Evolutionary conservation across 1,140 invertebrate species (phyloP).

Genomic region (Rhysida immarginata): DNA sequence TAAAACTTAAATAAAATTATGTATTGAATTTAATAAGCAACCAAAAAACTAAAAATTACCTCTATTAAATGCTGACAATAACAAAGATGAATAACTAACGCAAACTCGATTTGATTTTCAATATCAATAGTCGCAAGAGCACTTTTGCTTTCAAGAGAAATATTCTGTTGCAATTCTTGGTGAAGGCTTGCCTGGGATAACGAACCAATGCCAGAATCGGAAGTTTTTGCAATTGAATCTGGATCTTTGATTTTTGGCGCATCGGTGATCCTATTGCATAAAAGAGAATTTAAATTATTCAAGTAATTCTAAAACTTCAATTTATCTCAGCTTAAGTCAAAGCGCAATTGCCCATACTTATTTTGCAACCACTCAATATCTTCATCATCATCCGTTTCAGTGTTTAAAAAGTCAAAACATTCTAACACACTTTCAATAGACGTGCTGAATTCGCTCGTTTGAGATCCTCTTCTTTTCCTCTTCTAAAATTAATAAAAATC

Average conservation of each 20-base stretch:
- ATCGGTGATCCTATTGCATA: too few relatives aligned
- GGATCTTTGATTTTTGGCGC: too few relatives aligned
- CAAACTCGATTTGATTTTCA: conserved; percentile 31
- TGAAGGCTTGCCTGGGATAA: conserved; percentile 16
- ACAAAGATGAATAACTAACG: conserved; percentile 30
- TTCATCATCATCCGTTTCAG: conserved; percentile 29
- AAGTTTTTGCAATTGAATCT: conserved; percentile 29
- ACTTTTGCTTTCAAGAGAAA: conserved; percentile 20
- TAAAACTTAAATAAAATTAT: too few relatives aligned
- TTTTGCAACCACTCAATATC: conserved; percentile 8
- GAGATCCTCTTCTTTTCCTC: conserved; percentile 20
- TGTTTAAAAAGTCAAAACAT: conserved; percentile 39
- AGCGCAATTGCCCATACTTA: too few relatives aligned
- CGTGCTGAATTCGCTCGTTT: conserved; percentile 33
- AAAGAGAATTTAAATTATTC: too few relatives aligned
- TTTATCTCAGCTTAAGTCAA: too few relatives aligned
- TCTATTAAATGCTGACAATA: conserved; percentile 33
- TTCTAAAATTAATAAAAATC: conserved; percentile 12
- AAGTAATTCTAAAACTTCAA: too few relatives aligned
- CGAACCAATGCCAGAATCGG: conserved; percentile 32
- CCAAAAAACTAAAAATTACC: conserved; percentile 22
- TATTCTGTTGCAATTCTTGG: background rate
- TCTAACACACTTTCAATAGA: conserved; percentile 38
- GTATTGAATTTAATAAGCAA: too few relatives aligned
- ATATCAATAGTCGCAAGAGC: conserved; percentile 28